Base-by-base conservation (phyloP, 30 jellyfish, hydroid and myxozoan genomes). In the Sanderia malayensis region DNA sequence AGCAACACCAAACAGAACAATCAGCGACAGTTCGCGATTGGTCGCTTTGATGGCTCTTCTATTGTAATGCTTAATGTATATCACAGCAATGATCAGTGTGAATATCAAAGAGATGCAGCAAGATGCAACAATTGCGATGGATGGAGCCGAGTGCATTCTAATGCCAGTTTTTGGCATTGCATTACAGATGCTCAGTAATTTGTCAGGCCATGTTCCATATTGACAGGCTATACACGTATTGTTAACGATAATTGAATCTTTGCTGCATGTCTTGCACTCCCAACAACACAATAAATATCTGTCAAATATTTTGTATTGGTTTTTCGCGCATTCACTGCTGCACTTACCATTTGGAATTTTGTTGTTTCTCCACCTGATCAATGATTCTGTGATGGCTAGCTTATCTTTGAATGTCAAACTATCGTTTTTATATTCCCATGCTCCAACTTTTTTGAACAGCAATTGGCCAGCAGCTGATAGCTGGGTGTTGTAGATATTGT, bases 21-120 rank as follows among this genome's bases (percentile, higher is more conserved):
- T 57, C 59, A 79, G 44, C 0, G 83, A 79, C 19, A 79, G 90
- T 31, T 79, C 90, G 0, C 90, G 90, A 23, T 71, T 37, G 18
- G 90, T 26, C 24, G 82, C 81, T 67, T 44, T 79, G 70, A 79
- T 58, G 2, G 70, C 21, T 1, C 70, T 71, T 17, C 67, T 34
- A 24, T 67, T 20, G 77, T 47, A 79, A 32, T 79, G 44, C 53
- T 31, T 27, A 20, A 79, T n/a, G 52, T 46, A 79, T 1, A 79
- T 6, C 24, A 27, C 41, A 45, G 45, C 9, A 23, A 68, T 26
- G 31, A 37, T 49, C 4, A 58, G 3, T 0, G 72, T 63, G 20
- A 55, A 26, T 0, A 24, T 7, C 15, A 25, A 7, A 33, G 24
- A 25, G 7, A 55, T 17, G 30, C 65, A 31, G 1, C 26, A 59